Evolutionary conservation across 2,888 invertebrate species (phyloP), one percentile per base, ranked within the genome.

Genomic region (Gymnocheta viridis): DNA sequence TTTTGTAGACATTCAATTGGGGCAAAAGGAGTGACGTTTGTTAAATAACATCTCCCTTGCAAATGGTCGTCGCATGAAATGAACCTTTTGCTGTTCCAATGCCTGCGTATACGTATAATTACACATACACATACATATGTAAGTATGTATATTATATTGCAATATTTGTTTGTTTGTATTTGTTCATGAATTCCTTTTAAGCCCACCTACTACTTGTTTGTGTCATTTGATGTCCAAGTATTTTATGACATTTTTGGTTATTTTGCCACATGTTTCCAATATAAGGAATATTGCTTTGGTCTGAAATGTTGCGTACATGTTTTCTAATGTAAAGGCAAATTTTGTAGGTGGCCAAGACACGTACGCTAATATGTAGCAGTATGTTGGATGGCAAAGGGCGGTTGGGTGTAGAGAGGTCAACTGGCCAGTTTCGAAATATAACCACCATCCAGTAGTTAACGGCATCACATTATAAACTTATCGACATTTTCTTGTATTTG

Each of bases 191-290:
- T 81, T 81, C 67, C 73, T 84, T 84, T 69, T 24, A 60, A 74
- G 47, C 58, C 81, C 81, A 84, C 81, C 84, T 69, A 84, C 81
- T 49, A 69, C 73, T 84, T 79, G 72, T 80, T 66, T 74, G 51
- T 67, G 77, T 72, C 81, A 84, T 84, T 84, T 84, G 73, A 84
- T 81, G 80, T 80, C 70, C 81, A 72, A 80, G 85, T 85, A 85
- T 83, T 85, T 85, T 85, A 85, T 85, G 85, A 85, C 82, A 85
- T 81, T 78, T 84, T 84, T 83, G 85, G 85, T 81, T 78, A 85
- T 83, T 81, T 83, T 85, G 82, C 82, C 82, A 81, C 85, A 85
- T 85, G 85, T 82, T 85, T 82, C 82, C 82, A 82, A 82, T 81
- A 81, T 62, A 81, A 76, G 81, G 81, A 76, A 82, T 54, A 73